Percentiles rank a stretch among this genome's conserved stretches.
Evolutionary conservation across 2,888 invertebrate species (phyloP).

Genomic region (Steromphala cineraria): DNA sequence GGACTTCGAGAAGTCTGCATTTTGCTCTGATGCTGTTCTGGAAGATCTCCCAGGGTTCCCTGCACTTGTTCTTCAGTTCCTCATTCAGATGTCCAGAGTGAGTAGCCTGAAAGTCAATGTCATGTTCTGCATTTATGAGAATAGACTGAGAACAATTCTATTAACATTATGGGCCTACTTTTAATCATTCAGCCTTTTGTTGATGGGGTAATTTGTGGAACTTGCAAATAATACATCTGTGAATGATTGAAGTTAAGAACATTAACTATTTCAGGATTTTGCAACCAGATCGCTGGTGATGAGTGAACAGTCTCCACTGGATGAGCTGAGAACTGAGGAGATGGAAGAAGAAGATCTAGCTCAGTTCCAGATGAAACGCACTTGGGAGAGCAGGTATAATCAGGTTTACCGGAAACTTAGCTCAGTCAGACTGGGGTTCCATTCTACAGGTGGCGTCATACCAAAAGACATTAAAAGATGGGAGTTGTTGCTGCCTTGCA

Average conservation of each 20-base stretch:
- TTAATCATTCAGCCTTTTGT: no score
- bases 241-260: no score
- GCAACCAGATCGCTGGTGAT: conserved; percentile 61
- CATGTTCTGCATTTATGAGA: no score
- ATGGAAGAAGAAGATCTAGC: conserved; percentile 40
- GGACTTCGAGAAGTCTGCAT: conserved; percentile 60
- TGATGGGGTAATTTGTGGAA: no score
- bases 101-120: not conserved
- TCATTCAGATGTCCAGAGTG: conserved; percentile 65
- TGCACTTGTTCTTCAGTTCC: conserved; percentile 61
- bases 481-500: no score
- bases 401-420: no score
- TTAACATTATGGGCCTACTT: no score
- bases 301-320: conserved; percentile 57
- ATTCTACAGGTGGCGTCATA: no score
- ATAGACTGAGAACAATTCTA: no score
- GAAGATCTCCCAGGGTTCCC: conserved; percentile 60
- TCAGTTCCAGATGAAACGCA: conserved; percentile 55
- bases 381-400: conserved; percentile 64
- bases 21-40: conserved; percentile 43
- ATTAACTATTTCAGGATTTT: conserved; percentile 52
- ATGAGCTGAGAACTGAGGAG: conserved; percentile 8
- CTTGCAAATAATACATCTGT: no score
- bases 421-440: no score
- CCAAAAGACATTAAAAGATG: no score